Evolutionary conservation across 2,888 invertebrate genomes (phyloP), one percentile per base, ranked within the genome.

Genomic region (Lithophane leautieri): DNA sequence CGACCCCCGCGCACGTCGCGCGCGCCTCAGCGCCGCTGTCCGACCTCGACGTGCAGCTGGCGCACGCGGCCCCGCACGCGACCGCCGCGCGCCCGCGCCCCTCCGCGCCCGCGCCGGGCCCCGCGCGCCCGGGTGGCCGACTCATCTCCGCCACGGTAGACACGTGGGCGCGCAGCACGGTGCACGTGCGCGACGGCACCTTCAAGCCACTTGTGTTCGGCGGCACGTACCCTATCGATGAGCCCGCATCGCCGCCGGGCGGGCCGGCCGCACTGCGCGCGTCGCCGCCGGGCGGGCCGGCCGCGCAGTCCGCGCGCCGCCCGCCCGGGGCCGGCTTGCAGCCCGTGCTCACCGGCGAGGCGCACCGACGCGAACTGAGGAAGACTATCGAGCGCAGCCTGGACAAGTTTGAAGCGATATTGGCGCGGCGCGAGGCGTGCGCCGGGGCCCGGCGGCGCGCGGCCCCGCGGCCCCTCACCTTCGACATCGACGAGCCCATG

Each of bases 181-280:
- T 61, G 14, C 94, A 34, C 90, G 84, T 93, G 91, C 89, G 92
- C 16, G 72, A 50, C 56, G 77, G 77, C 76, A 62, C 80, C 86
- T 97, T 97, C 91, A 97, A 97, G 90, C 98, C 98, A 79, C 97
- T 98, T 66, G 97, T 98, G 80, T 98, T 98, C 93, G 98, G 98
- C 88, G 98, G 98, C 71, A 99, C 98, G 6, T 99, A 97, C 96
- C 98, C 98, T 8, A 98, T 99, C 85, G 98, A 98, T 92, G 97
- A 97, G 90, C 98, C 98, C 47, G 92, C 93, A 52, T 88, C 92
- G 28, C 92, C 91, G 42, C 88, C 87, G 72, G 89, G 85, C 19
- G 63, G 47, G 44, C 44, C 3, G 42, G n/a, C 42, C 11, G 42
- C 6, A n/a, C n/a, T 1, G 28, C 6, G 11, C 61, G 58, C 9